Percentiles rank a stretch among this genome's conserved stretches.
phyloP scores from a whole-genome alignment of 2,888 invertebrate genomes.

The Xanthia togata region DNA sequence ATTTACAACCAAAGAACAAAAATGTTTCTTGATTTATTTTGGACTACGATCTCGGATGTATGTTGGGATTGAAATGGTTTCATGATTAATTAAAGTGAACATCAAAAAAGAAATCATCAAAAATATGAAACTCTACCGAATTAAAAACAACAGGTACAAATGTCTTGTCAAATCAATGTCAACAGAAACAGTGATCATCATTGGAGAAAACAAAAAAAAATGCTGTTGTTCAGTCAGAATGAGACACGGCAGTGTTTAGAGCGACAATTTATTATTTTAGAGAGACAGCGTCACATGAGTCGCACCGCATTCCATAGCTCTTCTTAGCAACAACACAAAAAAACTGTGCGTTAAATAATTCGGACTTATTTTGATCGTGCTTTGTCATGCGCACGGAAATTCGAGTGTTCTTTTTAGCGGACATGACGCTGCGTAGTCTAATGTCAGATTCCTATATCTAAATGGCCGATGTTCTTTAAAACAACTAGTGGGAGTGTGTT shows the following conservation, averaged over 20 bases:
- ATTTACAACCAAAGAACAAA: neutral
- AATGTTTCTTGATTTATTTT: neutral
- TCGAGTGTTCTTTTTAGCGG: conserved; percentile 30
- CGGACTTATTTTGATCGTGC: conserved; percentile 73
- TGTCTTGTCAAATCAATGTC: conserved; percentile 49
- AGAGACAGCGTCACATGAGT: conserved; percentile 53
- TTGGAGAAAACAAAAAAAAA: conserved; percentile 55
- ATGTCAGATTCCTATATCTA: neutral
- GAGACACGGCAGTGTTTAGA: conserved; percentile 53
- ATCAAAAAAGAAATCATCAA: neutral
- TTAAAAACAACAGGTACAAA: conserved; percentile 21
- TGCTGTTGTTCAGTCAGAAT: conserved; percentile 38
- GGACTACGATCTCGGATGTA: neutral
- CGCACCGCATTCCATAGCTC: conserved; percentile 73
- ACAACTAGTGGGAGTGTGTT: neutral
- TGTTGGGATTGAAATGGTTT: neutral
- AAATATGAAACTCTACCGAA: conserved; percentile 2
- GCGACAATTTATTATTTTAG: conserved; percentile 62
- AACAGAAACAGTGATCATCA: conserved; percentile 40
- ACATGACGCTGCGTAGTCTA: conserved; percentile 15
- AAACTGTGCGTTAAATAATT: conserved; percentile 67
- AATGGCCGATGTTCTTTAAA: conserved; percentile 9
- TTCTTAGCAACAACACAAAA: conserved; percentile 75
- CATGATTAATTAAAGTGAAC: neutral
- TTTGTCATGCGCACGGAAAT: conserved; percentile 62